Base-by-base conservation (phyloP, 2,113 vertebrate species). In the Penelope pileata region DNA sequence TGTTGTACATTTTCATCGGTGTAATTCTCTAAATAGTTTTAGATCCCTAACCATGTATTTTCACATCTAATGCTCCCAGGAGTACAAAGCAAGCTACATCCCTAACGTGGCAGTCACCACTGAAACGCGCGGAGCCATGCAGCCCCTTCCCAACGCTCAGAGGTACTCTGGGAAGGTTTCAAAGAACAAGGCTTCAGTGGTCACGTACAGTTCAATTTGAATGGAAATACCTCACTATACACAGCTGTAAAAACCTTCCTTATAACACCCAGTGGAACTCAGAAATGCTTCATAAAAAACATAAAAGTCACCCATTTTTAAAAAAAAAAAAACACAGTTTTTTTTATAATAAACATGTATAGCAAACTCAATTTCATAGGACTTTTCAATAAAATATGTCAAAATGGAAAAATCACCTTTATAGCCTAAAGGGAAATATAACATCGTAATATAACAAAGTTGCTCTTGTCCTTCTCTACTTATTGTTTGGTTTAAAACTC, bases 281-380 rank as follows among this genome's bases (percentile, higher is more conserved):
- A 66, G 50, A 78, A 45, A 5, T 36, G 15, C 24, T 43, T 90
- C 50, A n/a, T 30, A 77, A 81, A 62, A 22, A 72, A 66, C 2
- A 43, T 17, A 48, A 16, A 69, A 27, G 6, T 26, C 1, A 73
- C 18, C 21, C 18, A 32, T 30, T 87, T 19, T 10, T 43, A 56
- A 62, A n/a, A 14, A 2, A 1, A 0, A 4, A 16, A 7, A 3
- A 1, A 0, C 10, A 7, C 8, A 3, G 2, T 56, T 63, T 90
- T 78, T 8, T 90, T 78, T 8, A 26, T 27, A 90, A 47, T 23
- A 68, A 51, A 62, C 32, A 60, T 45, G 7, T 5, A n/a, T n/a
- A n/a, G n/a, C n/a, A n/a, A n/a, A n/a, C n/a, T n/a, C n/a, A n/a
- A 40, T 62, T 90, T 93, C 50, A 40, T 29, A 42, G 0, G 3